Conservation (phyloP, 2,888 invertebrate genomes). For the Baronia brevicornis region DNA sequence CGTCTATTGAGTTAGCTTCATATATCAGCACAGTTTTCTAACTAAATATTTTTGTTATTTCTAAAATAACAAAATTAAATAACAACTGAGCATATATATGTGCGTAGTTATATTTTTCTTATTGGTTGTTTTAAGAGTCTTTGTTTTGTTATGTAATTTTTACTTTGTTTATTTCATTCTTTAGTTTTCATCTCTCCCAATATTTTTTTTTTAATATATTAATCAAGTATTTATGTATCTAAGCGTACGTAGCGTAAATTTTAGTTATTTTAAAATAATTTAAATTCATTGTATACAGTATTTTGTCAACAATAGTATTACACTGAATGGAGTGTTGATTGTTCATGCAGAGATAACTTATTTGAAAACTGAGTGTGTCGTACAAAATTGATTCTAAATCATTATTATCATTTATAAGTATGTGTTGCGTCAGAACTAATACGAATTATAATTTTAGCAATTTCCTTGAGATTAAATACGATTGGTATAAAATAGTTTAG, state of each 20-base stretch:
- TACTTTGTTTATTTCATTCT: constrained; percentile 44
- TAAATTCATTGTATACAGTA: constrained; percentile 39
- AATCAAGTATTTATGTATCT: constrained; percentile 64
- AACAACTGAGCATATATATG: constrained; percentile 8
- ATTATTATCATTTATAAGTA: constrained; percentile 30
- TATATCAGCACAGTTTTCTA: not conserved
- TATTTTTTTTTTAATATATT: constrained; percentile 33
- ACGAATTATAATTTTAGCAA: constrained; percentile 31
- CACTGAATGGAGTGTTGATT: constrained; percentile 47
- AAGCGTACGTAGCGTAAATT: constrained; percentile 59
- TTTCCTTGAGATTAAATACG: constrained; percentile 44
- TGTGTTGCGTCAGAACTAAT: constrained; percentile 32
- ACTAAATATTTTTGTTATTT: too few species aligned
- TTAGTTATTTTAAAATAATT: constrained; percentile 50
- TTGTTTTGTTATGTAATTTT: constrained; percentile 72
- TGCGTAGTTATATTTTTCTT: constrained; percentile 19
- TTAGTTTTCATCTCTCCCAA: constrained; percentile 37
- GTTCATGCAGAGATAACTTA: constrained; percentile 16
- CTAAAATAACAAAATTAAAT: not conserved
- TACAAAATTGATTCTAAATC: constrained; percentile 30
- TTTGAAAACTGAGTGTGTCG: constrained; percentile 27
- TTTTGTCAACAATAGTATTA: constrained; percentile 38
- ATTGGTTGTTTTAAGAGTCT: constrained; percentile 58
- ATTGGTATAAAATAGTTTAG: constrained; percentile 67
- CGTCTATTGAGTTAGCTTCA: too few species aligned